Base-by-base conservation (phyloP, 2,888 invertebrate species). In the Synanthedon myopaeformis region DNA sequence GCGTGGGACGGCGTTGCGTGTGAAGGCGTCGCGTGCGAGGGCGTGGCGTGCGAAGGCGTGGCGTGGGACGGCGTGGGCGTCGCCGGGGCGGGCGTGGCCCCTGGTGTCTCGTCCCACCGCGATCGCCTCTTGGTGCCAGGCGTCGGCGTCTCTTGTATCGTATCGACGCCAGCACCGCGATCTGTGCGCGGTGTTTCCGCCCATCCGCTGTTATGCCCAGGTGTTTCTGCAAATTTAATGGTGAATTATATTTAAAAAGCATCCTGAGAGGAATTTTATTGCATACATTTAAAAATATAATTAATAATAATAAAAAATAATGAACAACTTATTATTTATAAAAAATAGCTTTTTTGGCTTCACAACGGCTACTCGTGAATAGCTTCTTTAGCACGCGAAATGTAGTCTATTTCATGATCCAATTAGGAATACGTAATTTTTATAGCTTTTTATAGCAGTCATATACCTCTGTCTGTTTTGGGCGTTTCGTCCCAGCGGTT, bases 401-500 rank as follows among this genome's bases (percentile, higher is more conserved):
- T 28, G 28, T 28, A 19, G 19, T 19, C 19, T 6, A 5, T 28
- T 28, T 28, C 28, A 4, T 28, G 5, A 35, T 2, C 35, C 35
- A 8, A 35, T 35, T 35, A 35, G 35, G 2, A 35, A 35, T 35
- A 1, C 0, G 35, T 35, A 2, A 35, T 3, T 28, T 28, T n/a
- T n/a, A n/a, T n/a, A n/a, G 28, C 28, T 8, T 6, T 35, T 8
- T 52, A 23, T 52, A 55, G 45, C 35, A 13, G 45, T 45, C 42
- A 28, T 53, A 54, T 67, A 92, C 93, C 93, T 75, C 98, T 90
- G 74, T 98, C 98, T 3, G 98, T 97, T 88, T 97, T 97, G 1
- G 99, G 99, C 0, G 99, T 99, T 82, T 99, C 99, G 80, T 99
- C 99, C 99, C 99, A 99, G 56, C 99, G 92, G 87, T 99, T 99